Evolutionary conservation across 2,113 vertebrate genomes (phyloP).

Genomic region (Aegithalos caudatus): DNA sequence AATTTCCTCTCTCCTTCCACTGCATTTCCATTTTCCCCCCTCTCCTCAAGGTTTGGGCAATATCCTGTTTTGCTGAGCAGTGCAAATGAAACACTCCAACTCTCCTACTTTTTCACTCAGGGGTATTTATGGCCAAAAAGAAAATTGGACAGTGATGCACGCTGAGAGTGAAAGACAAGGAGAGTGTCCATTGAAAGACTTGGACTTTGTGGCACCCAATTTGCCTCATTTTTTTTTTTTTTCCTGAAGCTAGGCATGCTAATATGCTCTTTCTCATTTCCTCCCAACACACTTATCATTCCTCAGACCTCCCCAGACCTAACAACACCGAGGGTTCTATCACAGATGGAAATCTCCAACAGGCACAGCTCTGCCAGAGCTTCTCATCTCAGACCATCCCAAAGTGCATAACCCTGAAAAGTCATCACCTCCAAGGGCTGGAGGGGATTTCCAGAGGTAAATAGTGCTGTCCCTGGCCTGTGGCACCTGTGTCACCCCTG

Average conservation of each 20-base stretch:
- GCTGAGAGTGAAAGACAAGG: not conserved
- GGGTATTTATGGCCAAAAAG: not conserved
- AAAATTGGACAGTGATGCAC: not conserved
- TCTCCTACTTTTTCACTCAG: not conserved
- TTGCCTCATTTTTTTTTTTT: not conserved
- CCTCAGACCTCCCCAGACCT: not conserved
- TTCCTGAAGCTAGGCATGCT: not conserved
- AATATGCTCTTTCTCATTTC: not conserved
- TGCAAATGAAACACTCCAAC: not conserved
- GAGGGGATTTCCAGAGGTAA: not conserved
- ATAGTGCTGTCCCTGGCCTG: not conserved
- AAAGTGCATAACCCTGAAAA: not conserved
- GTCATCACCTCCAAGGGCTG: not conserved
- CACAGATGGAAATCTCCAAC: not conserved
- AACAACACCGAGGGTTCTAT: not conserved
- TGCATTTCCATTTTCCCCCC: not conserved
- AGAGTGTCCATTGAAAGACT: not conserved
- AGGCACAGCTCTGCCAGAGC: not conserved
- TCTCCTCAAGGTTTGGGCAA: not conserved
- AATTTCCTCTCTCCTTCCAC: not conserved
- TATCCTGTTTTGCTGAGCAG: not conserved
- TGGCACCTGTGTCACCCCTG: conserved; percentile 11
- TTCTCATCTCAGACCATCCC: not conserved
- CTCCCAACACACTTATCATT: not conserved
- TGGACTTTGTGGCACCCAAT: not conserved